phyloP scores from a whole-genome alignment of 2,888 invertebrate species.

The Aspidiotus destructor region DNA sequence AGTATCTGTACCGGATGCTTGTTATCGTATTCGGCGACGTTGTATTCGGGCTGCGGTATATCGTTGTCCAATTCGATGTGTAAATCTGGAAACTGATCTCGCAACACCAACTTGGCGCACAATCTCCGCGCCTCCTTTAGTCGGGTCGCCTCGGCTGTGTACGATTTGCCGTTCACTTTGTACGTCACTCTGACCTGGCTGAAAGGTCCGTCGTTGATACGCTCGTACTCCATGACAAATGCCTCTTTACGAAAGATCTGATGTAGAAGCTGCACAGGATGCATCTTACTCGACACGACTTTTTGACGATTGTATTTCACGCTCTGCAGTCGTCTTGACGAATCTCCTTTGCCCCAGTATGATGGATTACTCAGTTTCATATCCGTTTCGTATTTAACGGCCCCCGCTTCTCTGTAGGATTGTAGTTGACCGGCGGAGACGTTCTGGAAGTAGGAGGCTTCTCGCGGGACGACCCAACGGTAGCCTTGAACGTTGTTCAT shows the following conservation, averaged over 20 bases:
- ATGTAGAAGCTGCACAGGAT: conserved; percentile 25
- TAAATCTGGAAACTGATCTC: conserved; percentile 22
- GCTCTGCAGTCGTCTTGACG: not conserved
- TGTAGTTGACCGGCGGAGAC: not conserved
- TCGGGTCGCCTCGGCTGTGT: conserved; percentile 20
- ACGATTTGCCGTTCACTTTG: conserved; percentile 22
- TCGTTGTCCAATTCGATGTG: conserved; percentile 19
- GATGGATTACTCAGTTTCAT: not conserved
- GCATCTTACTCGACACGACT: conserved; percentile 18
- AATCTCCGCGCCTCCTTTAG: conserved; percentile 22
- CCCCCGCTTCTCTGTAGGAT: not conserved
- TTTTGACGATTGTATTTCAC: not conserved
- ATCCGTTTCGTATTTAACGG: not conserved
- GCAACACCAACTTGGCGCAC: conserved; percentile 24
- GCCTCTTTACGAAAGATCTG: conserved; percentile 28
- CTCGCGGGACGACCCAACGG: conserved; percentile 10
- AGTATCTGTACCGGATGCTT: conserved; percentile 26
- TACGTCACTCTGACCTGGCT: conserved; percentile 23
- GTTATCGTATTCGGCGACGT: conserved; percentile 23
- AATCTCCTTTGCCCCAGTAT: not conserved
- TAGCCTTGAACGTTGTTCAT: conserved; percentile 26
- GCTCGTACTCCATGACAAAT: conserved; percentile 29
- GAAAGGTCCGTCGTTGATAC: conserved; percentile 23
- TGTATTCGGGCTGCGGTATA: conserved; percentile 24
- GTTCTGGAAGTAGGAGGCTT: not conserved